Base-by-base conservation (phyloP, 2,888 invertebrate species). In the Fabriciana adippe region DNA sequence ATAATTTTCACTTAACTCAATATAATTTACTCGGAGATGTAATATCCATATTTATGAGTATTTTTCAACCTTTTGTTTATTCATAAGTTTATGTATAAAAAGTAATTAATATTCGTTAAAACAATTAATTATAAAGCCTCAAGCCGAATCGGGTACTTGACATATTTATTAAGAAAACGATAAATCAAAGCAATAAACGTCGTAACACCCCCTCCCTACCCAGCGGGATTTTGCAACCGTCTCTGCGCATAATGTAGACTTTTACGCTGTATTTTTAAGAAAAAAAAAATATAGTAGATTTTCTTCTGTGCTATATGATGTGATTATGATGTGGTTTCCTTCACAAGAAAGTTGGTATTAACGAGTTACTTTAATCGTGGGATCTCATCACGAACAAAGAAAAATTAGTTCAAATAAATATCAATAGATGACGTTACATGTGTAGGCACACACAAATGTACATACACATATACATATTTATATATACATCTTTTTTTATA, bases 161-260 rank as follows among this genome's bases (percentile, higher is more conserved):
- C 85, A 83, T 88, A 89, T 89, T 89, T 89, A 90, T 90, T 90
- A 90, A 89, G 89, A 87, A 88, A 86, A 82, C 84, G 82, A 89
- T 90, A 89, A 89, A 90, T 89, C 89, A 90, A 83, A 81, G 74
- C 78, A 81, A 84, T 86, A 83, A 83, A 81, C 66, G 66, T 66
- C 45, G 41, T 13, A 56, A 73, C 79, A 61, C 76, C 74, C 75
- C 71, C 70, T 64, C 73, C 68, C 72, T 72, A 71, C 77, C 68
- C 76, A 51, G 65, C 45, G 80, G 75, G 78, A 80, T 83, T 83
- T 78, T 81, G 78, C 81, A 81, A 85, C 86, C 88, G 48, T 21
- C 47, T 59, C 11, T 6, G 8, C 59, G 48, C 48, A 48, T 31
- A 59, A 6, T 31, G 6, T 21, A 31, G 59, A 59, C 2, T 26